Evolutionary conservation across 2,888 invertebrate species (phyloP).

Genomic region (Epistrophe eligans): DNA sequence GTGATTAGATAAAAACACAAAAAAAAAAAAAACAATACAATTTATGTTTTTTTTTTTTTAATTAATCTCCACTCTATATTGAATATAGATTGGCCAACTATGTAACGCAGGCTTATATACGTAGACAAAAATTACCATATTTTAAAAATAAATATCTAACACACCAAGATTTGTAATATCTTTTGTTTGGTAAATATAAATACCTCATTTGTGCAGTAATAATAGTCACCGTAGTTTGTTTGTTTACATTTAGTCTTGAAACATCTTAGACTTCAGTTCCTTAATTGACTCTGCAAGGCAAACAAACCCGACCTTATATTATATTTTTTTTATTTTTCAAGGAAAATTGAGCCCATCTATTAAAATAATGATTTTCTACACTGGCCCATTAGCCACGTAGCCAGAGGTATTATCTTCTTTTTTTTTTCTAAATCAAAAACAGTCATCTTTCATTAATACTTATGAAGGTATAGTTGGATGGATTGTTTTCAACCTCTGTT

Average conservation of each 20-base stretch:
- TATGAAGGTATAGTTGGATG: neutral
- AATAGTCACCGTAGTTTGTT: conserved; percentile 29
- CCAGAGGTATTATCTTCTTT: conserved; percentile 48
- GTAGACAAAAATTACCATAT: too few relatives aligned
- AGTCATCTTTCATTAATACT: conserved; percentile 13
- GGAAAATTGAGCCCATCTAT: conserved; percentile 36
- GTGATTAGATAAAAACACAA: too few relatives aligned
- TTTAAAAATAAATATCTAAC: too few relatives aligned
- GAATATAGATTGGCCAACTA: too few relatives aligned
- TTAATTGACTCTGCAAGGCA: conserved; percentile 53
- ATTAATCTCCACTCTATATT: too few relatives aligned
- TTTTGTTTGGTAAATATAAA: too few relatives aligned
- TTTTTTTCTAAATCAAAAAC: conserved; percentile 38
- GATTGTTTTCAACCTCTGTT: conserved; percentile 21
- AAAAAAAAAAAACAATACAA: too few relatives aligned
- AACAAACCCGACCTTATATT: conserved; percentile 37
- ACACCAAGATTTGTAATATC: too few relatives aligned
- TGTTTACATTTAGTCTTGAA: conserved; percentile 33
- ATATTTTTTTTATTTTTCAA: conserved; percentile 8
- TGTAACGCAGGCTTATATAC: too few relatives aligned
- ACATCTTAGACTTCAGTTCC: conserved; percentile 10
- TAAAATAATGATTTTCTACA: conserved; percentile 62
- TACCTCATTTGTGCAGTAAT: conserved; percentile 1
- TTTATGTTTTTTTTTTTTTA: too few relatives aligned
- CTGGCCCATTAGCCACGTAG: conserved; percentile 66